Percentiles rank a stretch among this genome's conserved stretches.
Conservation (phyloP, 2,888 invertebrate genomes). For the Blera fallax region DNA sequence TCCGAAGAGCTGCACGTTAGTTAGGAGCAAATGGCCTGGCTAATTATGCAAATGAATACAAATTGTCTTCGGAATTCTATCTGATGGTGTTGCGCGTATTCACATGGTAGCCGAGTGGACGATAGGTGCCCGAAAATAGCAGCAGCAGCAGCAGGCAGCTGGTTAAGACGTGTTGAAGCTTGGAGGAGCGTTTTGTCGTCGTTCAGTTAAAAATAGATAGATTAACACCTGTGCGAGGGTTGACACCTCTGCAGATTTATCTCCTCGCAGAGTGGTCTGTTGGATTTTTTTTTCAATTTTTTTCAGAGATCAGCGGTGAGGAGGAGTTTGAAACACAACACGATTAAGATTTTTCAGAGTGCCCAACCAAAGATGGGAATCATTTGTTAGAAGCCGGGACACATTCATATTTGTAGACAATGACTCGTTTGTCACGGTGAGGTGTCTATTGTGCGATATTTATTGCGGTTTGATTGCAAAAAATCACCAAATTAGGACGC, state of each 20-base stretch:
- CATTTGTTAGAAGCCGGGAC: background rate
- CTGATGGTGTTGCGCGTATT: background rate
- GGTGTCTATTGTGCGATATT: slow-evolving; percentile 34
- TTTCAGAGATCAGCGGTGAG: background rate
- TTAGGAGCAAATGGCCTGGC: slow-evolving; percentile 22
- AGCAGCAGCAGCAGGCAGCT: background rate
- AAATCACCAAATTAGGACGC: slow-evolving; percentile 34
- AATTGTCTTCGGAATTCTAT: slow-evolving; percentile 45
- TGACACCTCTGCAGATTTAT: slow-evolving; percentile 55
- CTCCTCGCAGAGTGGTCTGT: background rate
- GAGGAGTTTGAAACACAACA: background rate
- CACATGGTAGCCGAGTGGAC: background rate
- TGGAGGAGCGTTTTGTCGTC: slow-evolving; percentile 21
- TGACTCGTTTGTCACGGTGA: slow-evolving; percentile 34
- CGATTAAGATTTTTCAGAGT: slow-evolving; percentile 38
- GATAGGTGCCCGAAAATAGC: slow-evolving; percentile 23
- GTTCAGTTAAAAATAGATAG: slow-evolving; percentile 48
- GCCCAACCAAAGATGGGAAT: slow-evolving; percentile 41
- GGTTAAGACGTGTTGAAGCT: slow-evolving; percentile 13
- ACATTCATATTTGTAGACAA: slow-evolving; percentile 8
- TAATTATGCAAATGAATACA: slow-evolving; percentile 69
- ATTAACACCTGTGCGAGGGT: slow-evolving; percentile 65
- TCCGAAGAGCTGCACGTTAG: background rate
- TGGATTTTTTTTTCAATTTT: background rate
- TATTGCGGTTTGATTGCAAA: slow-evolving; percentile 42